phyloP scores from a whole-genome alignment of 2,797 vertebrate species.

The Oophaga sylvatica region DNA sequence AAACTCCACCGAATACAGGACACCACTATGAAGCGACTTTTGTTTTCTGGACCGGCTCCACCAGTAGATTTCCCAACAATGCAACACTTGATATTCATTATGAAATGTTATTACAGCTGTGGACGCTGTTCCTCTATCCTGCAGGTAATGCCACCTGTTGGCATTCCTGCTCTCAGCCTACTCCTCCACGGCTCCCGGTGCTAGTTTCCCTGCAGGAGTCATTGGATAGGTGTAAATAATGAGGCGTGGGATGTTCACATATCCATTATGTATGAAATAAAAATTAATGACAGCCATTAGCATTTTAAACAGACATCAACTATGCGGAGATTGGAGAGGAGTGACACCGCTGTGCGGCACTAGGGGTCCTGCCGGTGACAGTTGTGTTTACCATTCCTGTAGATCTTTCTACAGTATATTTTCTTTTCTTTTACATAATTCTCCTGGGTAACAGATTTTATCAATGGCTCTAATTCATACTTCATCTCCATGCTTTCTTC shows the following conservation, averaged over 20 bases:
- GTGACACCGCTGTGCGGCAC: neutral
- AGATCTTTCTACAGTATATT: neutral
- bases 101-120: neutral
- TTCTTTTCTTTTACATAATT: neutral
- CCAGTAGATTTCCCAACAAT: neutral
- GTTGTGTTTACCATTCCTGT: neutral
- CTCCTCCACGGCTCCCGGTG: neutral
- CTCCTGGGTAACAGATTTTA: no score
- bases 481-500: neutral
- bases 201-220: constrained; percentile 1
- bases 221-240: constrained; percentile 41
- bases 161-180: neutral
- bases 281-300: neutral
- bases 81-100: no score
- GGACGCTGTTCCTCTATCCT: neutral
- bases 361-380: neutral
- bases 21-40: no score
- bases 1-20: no score
- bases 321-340: neutral
- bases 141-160: neutral
- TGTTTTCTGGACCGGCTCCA: neutral
- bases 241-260: neutral
- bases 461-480: no score
- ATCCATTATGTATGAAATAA: constrained; percentile 48
- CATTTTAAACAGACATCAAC: constrained; percentile 38